Conservation (phyloP, 2,797 vertebrate genomes). For the Tapirus indicus region DNA sequence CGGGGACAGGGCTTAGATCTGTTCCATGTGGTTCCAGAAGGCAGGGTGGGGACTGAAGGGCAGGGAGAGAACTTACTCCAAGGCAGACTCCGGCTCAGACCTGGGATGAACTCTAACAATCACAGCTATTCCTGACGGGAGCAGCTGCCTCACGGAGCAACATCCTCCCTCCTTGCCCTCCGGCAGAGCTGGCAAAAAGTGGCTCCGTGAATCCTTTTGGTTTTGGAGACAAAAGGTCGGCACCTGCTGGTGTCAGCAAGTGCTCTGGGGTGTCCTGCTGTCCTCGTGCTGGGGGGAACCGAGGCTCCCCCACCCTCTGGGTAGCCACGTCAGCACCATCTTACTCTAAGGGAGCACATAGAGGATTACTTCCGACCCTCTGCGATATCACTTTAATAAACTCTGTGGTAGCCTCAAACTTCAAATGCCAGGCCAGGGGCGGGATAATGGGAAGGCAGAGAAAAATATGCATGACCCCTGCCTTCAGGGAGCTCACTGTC, state of each 20-base stretch:
- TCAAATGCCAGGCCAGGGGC: neutral
- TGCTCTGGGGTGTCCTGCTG: neutral
- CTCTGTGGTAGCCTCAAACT: neutral
- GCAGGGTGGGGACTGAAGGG: neutral
- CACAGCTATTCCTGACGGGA: neutral
- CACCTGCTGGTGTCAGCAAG: neutral
- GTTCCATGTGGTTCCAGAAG: neutral
- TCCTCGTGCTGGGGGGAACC: neutral
- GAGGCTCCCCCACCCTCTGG: neutral
- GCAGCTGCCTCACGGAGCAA: accelerated
- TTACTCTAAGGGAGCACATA: accelerated
- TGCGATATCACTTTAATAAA: too few relatives aligned
- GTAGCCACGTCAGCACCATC: accelerated
- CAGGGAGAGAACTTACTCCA: neutral
- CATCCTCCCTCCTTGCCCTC: neutral
- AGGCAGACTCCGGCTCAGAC: neutral
- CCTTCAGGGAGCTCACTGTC: neutral
- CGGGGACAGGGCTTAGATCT: neutral
- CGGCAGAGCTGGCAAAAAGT: neutral
- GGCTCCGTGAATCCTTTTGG: neutral
- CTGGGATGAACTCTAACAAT: neutral
- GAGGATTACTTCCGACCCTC: neutral
- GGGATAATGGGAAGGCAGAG: neutral
- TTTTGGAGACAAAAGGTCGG: neutral
- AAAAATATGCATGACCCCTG: neutral